Evolutionary conservation across 2,888 invertebrate genomes (phyloP), one percentile per base, ranked within the genome.

Genomic region (Ennomos erosarius): DNA sequence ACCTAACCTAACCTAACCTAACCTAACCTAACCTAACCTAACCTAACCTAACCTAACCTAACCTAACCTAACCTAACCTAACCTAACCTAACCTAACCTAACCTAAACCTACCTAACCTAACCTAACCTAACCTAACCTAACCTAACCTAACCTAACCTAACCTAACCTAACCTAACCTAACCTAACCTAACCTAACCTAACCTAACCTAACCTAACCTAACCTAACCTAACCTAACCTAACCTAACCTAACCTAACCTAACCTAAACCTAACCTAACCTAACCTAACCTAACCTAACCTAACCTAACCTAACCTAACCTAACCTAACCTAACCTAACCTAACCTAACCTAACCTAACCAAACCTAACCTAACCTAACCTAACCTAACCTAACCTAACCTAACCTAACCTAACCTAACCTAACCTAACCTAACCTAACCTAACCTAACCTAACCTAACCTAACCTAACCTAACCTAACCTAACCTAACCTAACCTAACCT

Each of bases 401-500:
- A 45, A 45, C 16, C 16, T 44, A 44, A 44, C 46, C 46, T 47
- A 47, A 47, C 48, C 48, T 59, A 59, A 59, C 59, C 59, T 59
- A 59, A 59, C 53, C 59, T 59, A 56, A 48, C 48, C 48, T 48
- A 48, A 48, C 48, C 48, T 48, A 48, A 48, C 48, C 56, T 48
- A 48, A 38, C 48, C 48, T 48, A 48, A 48, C 48, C 48, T 48
- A 48, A 48, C 48, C 48, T 48, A 48, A 48, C 48, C 48, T 48
- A 48, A 48, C 48, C 48, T 48, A 48, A 48, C 48, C 48, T 48
- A 48, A 48, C 48, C 48, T 48, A 48, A 48, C 48, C 47, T 48
- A 48, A 48, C 48, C 48, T 48, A 48, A 48, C 48, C 48, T 48
- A 48, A 48, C 48, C 48, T 48, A 48, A 48, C 48, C 48, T 48